phyloP scores from a whole-genome alignment of 1,140 invertebrate genomes.

The Calycopis cecrops region DNA sequence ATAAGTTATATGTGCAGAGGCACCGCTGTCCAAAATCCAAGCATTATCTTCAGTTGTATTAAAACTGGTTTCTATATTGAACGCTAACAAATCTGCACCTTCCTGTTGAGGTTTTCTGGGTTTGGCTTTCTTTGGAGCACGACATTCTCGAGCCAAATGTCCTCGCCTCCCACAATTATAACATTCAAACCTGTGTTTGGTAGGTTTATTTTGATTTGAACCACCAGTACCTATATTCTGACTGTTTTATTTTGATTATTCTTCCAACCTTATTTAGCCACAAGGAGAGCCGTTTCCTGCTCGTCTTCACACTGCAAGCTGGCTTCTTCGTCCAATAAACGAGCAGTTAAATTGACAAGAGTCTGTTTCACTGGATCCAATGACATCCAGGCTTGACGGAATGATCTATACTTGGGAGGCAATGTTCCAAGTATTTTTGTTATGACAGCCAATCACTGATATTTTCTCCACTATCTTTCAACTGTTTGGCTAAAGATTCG shows the following conservation, averaged over 20 bases:
- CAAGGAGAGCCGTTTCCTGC: too few relatives aligned
- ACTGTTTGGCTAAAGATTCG: neutral
- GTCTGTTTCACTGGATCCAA: neutral
- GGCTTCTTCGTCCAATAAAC: too few relatives aligned
- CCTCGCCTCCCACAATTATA: slow-evolving; percentile 21
- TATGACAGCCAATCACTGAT: neutral
- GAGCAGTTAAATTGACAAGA: too few relatives aligned
- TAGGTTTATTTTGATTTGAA: too few relatives aligned
- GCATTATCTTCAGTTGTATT: slow-evolving; percentile 23
- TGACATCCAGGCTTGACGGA: slow-evolving; percentile 1
- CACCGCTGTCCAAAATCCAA: slow-evolving; percentile 43
- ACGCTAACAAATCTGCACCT: too few relatives aligned
- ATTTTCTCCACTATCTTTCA: too few relatives aligned
- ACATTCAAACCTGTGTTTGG: slow-evolving; percentile 17
- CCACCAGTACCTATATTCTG: too few relatives aligned
- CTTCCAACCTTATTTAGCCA: too few relatives aligned
- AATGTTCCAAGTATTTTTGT: slow-evolving; percentile 4
- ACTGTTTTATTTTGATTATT: too few relatives aligned
- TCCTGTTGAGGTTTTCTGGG: slow-evolving; percentile 18
- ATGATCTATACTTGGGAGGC: neutral
- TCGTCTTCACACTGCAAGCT: too few relatives aligned
- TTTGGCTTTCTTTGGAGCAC: slow-evolving; percentile 10
- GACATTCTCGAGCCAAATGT: slow-evolving; percentile 20
- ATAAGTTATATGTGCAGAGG: slow-evolving; percentile 1
- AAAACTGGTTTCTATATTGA: slow-evolving; percentile 21